Base-by-base conservation (phyloP, 2,888 invertebrate genomes). In the Acleris cristana region DNA sequence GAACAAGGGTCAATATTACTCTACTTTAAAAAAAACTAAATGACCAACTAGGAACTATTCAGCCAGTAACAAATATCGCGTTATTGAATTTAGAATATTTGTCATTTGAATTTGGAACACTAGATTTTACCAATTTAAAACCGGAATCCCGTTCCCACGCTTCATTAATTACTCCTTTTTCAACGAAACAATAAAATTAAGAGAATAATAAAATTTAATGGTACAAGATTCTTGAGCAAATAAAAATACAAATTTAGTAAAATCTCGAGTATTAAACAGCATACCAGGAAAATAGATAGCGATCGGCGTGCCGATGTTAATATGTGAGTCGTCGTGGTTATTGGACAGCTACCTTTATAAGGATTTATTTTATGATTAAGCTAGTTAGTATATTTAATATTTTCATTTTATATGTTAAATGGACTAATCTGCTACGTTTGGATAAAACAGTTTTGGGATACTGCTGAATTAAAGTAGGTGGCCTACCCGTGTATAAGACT, bases 321-420 rank as follows among this genome's bases (percentile, higher is more conserved):
- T 55, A 40, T 49, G 34, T 48, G 48, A n/a, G 48, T 48, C 16
- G 48, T 51, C 58, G 12, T 61, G 44, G 34, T 48, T 49, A 55
- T 60, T 21, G 48, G 7, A 44, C 6, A 26, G 40, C 60, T 23
- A 21, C 14, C 56, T 51, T 51, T 44, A 61, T 65, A 44, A 56
- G 55, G 26, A 54, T 45, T 49, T 40, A 23, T 49, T 55, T 45
- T 30, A 44, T 55, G 48, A 65, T 49, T 30, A 23, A 54, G 18
- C 48, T 58, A 53, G 58, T 59, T 53, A 59, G 53, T 59, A 65
- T 65, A 34, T 54, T 54, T 40, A 55, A 55, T 48, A 40, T 40
- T 48, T 8, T 14, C 19, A 14, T 40, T 26, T n/a, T 34, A 19
- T 19, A 55, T 19, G 34, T 40, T 34, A 10, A 55, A 34, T 55